Percentiles rank a stretch among this genome's conserved stretches.
Conservation (phyloP, 2,888 invertebrate genomes). For the Drosophila colorata region DNA sequence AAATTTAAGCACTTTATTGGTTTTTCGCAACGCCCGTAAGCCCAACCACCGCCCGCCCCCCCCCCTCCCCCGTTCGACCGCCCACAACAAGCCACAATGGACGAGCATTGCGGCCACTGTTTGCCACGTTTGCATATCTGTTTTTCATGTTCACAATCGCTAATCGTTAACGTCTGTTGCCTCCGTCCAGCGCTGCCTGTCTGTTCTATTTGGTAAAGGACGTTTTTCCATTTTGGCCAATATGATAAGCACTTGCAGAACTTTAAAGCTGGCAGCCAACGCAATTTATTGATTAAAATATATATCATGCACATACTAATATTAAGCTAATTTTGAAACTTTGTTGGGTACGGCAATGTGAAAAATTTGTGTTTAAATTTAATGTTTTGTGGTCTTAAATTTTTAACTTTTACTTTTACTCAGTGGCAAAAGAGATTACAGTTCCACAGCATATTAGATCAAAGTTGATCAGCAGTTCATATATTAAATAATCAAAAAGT, state of each 20-base stretch:
- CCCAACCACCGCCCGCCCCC: background rate
- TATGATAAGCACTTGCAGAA: background rate
- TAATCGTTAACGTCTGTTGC: slow-evolving; percentile 64
- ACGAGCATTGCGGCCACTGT: slow-evolving; percentile 59
- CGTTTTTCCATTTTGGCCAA: slow-evolving; percentile 10
- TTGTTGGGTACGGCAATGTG: too few relatives aligned
- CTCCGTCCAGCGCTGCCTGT: background rate
- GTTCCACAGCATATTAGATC: too few relatives aligned
- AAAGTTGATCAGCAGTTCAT: too few relatives aligned
- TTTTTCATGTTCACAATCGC: slow-evolving; percentile 74
- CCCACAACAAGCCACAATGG: slow-evolving; percentile 29
- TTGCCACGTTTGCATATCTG: slow-evolving; percentile 77
- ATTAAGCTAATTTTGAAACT: background rate
- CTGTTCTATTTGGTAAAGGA: slow-evolving; percentile 10
- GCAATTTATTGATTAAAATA: background rate
- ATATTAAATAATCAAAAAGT: too few relatives aligned
- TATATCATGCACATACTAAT: background rate
- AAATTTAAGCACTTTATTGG: slow-evolving; percentile 78
- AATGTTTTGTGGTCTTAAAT: too few relatives aligned
- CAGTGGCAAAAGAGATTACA: too few relatives aligned
- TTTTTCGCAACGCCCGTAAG: slow-evolving; percentile 48
- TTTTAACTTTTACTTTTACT: too few relatives aligned
- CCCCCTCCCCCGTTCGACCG: background rate
- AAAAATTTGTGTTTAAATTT: too few relatives aligned
- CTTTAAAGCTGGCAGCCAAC: background rate